Evolutionary conservation across 2,888 invertebrate genomes (phyloP).

Genomic region (Harpagoxenus sublaevis): DNA sequence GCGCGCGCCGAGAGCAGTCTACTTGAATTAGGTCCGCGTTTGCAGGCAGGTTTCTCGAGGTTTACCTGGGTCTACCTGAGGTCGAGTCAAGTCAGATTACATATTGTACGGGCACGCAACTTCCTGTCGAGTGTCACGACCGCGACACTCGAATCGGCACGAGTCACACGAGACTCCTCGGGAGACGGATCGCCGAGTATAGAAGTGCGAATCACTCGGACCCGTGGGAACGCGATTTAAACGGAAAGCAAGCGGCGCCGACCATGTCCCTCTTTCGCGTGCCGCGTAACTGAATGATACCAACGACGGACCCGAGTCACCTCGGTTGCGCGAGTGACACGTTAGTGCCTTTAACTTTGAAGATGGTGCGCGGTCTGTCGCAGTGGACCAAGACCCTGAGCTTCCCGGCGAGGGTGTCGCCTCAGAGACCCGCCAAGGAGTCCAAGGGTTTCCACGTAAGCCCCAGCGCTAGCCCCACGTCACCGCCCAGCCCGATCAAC

Average conservation of each 20-base stretch:
- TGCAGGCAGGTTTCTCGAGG: neutral
- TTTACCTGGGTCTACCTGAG: neutral
- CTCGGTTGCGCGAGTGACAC: constrained; percentile 38
- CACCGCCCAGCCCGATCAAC: constrained; percentile 84
- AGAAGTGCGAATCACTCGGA: neutral
- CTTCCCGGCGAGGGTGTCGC: constrained; percentile 94
- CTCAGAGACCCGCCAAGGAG: constrained; percentile 93
- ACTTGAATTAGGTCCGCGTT: neutral
- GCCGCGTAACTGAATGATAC: constrained; percentile 27
- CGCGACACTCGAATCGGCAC: neutral
- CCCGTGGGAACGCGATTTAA: constrained; percentile 20
- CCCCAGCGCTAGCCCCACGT: constrained; percentile 87
- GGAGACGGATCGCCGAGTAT: neutral
- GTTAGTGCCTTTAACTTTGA: constrained; percentile 70
- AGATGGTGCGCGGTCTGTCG: constrained; percentile 95
- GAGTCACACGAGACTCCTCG: neutral
- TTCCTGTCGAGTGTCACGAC: constrained; percentile 9
- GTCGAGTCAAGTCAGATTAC: neutral
- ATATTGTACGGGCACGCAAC: too few relatives aligned
- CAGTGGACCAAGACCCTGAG: constrained; percentile 97
- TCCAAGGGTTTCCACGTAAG: constrained; percentile 85
- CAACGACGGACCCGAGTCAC: neutral
- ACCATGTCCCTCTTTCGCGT: neutral
- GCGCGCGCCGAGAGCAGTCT: constrained; percentile 11
- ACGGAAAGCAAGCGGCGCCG: too few relatives aligned